phyloP scores from a whole-genome alignment of 2,797 vertebrate genomes.

The Xiphorhynchus erythropygius region DNA sequence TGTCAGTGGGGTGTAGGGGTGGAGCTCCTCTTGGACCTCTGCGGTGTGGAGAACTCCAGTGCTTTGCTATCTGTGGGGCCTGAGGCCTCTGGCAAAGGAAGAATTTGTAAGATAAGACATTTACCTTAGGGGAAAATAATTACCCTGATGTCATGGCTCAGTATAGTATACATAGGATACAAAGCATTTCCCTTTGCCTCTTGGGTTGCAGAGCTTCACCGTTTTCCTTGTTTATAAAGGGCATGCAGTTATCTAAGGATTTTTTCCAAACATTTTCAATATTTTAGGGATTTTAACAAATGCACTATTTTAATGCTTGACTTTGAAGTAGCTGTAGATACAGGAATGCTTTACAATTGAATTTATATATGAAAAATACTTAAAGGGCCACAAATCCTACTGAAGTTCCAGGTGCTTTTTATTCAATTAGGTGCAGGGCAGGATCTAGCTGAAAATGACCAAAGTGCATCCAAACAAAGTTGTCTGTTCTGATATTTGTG shows the following conservation, averaged over 20 bases:
- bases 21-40: neutral
- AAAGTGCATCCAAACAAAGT: neutral
- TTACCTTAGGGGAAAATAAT: slow-evolving; percentile 59
- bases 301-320: neutral
- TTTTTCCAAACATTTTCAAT: neutral
- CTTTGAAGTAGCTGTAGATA: neutral
- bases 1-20: neutral
- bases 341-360: neutral
- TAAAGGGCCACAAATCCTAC: neutral
- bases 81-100: slow-evolving; percentile 54
- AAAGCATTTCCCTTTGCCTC: slow-evolving; percentile 53
- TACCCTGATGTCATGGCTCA: slow-evolving; percentile 54
- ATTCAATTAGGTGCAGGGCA: neutral
- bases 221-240: neutral
- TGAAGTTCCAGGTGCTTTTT: neutral
- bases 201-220: neutral
- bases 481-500: neutral
- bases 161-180: neutral
- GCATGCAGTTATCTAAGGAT: neutral
- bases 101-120: slow-evolving; percentile 56
- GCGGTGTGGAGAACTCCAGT: slow-evolving; percentile 2
- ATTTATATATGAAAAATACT: neutral
- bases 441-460: neutral
- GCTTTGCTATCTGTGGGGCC: slow-evolving; percentile 49
- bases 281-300: neutral